phyloP scores from a whole-genome alignment of 1,140 invertebrate genomes.

The Vollenhovia emeryi region DNA sequence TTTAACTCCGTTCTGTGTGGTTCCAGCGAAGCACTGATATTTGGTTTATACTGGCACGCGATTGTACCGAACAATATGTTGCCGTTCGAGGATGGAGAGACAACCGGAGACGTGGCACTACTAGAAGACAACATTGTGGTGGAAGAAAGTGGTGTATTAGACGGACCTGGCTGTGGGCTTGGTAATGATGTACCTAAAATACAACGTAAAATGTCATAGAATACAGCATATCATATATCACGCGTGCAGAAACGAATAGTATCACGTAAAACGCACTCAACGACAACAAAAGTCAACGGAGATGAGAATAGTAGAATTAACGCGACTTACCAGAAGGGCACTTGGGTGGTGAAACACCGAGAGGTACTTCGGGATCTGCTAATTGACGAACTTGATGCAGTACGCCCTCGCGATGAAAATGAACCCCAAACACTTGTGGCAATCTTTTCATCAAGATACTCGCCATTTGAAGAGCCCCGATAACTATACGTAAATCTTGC shows the following conservation, averaged over 20 bases:
- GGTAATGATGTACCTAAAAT: slow-evolving; percentile 82
- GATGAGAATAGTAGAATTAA: neutral
- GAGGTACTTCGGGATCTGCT: slow-evolving; percentile 88
- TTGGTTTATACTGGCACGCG: slow-evolving; percentile 83
- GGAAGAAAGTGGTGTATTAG: slow-evolving; percentile 82
- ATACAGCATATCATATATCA: neutral
- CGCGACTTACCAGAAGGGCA: slow-evolving; percentile 80
- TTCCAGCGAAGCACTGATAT: slow-evolving; percentile 82
- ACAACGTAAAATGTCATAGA: slow-evolving; percentile 39
- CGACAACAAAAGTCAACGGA: neutral
- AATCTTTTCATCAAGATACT: slow-evolving; percentile 98
- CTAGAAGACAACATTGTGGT: slow-evolving; percentile 83
- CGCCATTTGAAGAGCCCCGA: slow-evolving; percentile 98
- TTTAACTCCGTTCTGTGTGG: slow-evolving; percentile 82
- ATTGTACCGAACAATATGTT: slow-evolving; percentile 84
- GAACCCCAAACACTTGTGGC: slow-evolving; percentile 96
- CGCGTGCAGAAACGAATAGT: neutral
- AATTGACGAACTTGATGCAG: slow-evolving; percentile 95
- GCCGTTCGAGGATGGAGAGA: slow-evolving; percentile 84
- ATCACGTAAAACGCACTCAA: neutral
- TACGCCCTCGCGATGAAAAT: slow-evolving; percentile 98
- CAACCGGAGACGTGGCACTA: slow-evolving; percentile 83
- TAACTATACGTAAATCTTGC: slow-evolving; percentile 97
- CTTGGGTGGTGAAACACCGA: slow-evolving; percentile 88
- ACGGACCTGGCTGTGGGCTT: slow-evolving; percentile 85